These are phyloP conservation scores for Cheilosia impressa DNA, from an alignment of 2,888 invertebrate species.

Conservation along the genomic window DNA sequence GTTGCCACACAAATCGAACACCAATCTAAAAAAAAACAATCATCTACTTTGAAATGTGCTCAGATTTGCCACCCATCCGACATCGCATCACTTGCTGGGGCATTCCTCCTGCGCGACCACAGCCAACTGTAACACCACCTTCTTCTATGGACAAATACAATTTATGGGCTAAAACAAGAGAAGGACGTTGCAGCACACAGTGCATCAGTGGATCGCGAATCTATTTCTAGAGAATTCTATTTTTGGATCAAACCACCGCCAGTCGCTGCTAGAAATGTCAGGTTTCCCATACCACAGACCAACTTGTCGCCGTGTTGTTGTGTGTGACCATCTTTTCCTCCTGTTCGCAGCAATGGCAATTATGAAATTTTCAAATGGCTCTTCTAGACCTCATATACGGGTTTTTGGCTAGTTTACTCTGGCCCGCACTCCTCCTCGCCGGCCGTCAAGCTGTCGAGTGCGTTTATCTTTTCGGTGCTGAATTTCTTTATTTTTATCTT, in stretches of 20 bases:
- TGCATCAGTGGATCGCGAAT: slow-evolving; percentile 41
- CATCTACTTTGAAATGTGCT: slow-evolving; percentile 28
- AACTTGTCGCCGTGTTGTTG: slow-evolving; percentile 22
- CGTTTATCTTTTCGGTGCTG: neutral
- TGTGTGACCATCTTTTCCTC: slow-evolving; percentile 17
- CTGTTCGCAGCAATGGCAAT: slow-evolving; percentile 13
- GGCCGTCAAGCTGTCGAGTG: too few relatives aligned
- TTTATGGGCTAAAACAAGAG: slow-evolving; percentile 38
- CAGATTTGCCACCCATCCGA: neutral
- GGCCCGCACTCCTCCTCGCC: slow-evolving; percentile 5
- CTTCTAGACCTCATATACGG: slow-evolving; percentile 31
- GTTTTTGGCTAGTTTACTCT: slow-evolving; percentile 32
- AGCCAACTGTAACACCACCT: slow-evolving; percentile 17
- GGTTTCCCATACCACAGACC: slow-evolving; percentile 23
- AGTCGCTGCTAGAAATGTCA: slow-evolving; percentile 6
- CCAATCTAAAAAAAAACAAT: neutral
- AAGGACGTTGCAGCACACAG: slow-evolving; percentile 35
- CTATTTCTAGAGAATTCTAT: slow-evolving; percentile 73
- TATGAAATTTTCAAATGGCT: slow-evolving; percentile 67
- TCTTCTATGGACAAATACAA: slow-evolving; percentile 17
- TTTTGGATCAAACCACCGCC: slow-evolving; percentile 56
- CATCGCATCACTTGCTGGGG: slow-evolving; percentile 3
- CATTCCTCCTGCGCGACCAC: slow-evolving; percentile 29
- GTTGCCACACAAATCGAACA: too few relatives aligned
- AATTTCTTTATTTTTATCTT: slow-evolving; percentile 34